Conservation (phyloP, 2,113 vertebrate genomes). For the Phrynocephalus versicolor region DNA sequence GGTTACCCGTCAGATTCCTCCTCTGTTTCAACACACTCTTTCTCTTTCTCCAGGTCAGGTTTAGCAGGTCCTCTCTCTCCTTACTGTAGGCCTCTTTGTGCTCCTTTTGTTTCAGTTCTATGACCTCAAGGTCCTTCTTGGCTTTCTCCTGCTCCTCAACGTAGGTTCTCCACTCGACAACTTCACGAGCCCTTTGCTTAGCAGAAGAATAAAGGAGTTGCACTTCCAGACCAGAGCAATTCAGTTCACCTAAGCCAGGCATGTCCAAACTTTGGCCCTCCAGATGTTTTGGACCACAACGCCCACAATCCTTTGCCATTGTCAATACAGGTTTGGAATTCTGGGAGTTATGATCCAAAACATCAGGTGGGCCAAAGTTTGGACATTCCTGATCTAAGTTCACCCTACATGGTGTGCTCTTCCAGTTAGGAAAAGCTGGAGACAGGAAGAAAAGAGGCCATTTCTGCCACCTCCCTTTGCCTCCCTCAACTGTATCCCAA, state of each 20-base stretch:
- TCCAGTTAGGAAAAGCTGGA: neutral
- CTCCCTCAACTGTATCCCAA: no score
- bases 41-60: conserved; percentile 85
- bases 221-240: conserved; percentile 13
- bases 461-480: neutral
- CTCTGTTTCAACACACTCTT: conserved; percentile 66
- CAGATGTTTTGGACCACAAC: no score
- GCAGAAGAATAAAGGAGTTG: conserved; percentile 32
- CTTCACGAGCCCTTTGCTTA: conserved; percentile 89
- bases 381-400: no score
- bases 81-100: conserved; percentile 81
- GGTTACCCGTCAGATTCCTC: conserved; percentile 60
- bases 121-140: conserved; percentile 76
- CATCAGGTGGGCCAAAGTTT: no score
- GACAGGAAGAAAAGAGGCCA: neutral
- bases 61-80: conserved; percentile 70
- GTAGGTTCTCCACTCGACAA: conserved; percentile 85
- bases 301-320: no score
- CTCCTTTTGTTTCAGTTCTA: conserved; percentile 81
- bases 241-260: neutral
- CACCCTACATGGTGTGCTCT: neutral
- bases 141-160: conserved; percentile 79
- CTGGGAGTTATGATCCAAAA: no score
- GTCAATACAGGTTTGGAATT: no score
- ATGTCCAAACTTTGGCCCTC: no score